These are phyloP conservation scores for Takifugu rubripes DNA, from an alignment of 2,797 vertebrate species.

Conservation along the genomic window DNA sequence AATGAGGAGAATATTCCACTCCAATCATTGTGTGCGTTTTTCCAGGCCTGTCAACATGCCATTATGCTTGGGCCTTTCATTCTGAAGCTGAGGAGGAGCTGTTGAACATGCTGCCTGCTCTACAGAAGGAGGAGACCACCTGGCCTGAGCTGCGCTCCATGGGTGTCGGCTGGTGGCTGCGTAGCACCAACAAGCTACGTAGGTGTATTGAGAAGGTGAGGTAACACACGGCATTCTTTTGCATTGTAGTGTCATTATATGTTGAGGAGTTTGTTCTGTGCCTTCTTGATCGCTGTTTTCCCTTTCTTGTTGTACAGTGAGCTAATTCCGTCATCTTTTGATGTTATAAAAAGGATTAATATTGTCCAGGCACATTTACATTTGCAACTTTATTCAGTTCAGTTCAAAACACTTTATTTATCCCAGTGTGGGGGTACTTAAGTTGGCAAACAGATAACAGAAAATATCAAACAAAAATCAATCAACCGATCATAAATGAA, in stretches of 20 bases:
- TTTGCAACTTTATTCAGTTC: no score
- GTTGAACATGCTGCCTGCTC: constrained; percentile 87
- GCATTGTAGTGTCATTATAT: neutral
- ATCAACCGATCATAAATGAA: no score
- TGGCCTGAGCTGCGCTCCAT: constrained; percentile 96
- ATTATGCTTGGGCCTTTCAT: constrained; percentile 98
- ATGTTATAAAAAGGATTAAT: no score
- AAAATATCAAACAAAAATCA: no score
- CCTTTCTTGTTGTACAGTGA: neutral
- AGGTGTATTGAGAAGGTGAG: constrained; percentile 94
- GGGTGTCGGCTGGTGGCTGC: constrained; percentile 97
- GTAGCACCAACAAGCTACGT: constrained; percentile 87
- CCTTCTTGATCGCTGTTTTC: neutral
- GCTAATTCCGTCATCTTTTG: no score
- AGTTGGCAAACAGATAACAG: no score
- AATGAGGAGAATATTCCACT: neutral
- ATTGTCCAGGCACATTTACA: no score
- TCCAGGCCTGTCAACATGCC: constrained; percentile 90
- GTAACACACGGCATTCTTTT: neutral
- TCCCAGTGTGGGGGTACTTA: no score
- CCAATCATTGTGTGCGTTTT: neutral
- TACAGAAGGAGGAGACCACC: constrained; percentile 87
- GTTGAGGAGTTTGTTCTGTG: neutral
- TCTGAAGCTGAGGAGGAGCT: constrained; percentile 96
- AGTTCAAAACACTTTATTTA: no score